Evolutionary conservation across 2,888 invertebrate species (phyloP), one percentile per base, ranked within the genome.

Genomic region (Tiliacea citrago): DNA sequence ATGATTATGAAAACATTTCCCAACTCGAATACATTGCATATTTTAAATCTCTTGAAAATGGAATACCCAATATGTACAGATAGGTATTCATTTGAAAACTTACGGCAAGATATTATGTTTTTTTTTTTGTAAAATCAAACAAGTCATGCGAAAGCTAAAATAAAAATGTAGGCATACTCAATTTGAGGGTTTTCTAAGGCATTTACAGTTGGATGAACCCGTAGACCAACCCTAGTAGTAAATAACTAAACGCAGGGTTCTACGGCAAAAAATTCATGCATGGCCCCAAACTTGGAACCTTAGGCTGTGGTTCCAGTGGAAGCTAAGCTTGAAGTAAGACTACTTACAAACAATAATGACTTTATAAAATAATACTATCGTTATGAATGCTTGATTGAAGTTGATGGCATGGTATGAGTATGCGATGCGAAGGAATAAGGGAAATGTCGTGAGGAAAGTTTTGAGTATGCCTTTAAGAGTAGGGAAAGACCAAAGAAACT

Each of bases 191-290:
- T 79, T 60, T 63, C 69, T 67, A 61, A 85, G 74, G 73, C 67
- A 84, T 81, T 86, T 75, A 78, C 87, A 79, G 74, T 75, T 82
- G 86, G 63, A 75, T 87, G 75, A 84, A 87, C 75, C 73, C 68
- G 66, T 70, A 66, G 66, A 69, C 53, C 81, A 83, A 76, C 77
- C 71, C 60, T 72, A 72, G 86, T 76, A 75, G 77, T 85, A 87
- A 87, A 87, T 85, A 86, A 87, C 86, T 87, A 82, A 86, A 79
- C 77, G 78, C 63, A 83, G 81, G 83, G 85, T 77, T 68, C 71
- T 62, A 78, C 55, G 55, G 75, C 75, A 85, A 88, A 88, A 91
- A 90, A 91, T 87, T 90, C 89, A 89, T 88, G 89, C 87, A 83
- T 83, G 79, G 75, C 82, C 80, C 83, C 81, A 75, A 89, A 89